phyloP scores from a whole-genome alignment of 2,888 invertebrate species.

The Lobophora halterata region DNA sequence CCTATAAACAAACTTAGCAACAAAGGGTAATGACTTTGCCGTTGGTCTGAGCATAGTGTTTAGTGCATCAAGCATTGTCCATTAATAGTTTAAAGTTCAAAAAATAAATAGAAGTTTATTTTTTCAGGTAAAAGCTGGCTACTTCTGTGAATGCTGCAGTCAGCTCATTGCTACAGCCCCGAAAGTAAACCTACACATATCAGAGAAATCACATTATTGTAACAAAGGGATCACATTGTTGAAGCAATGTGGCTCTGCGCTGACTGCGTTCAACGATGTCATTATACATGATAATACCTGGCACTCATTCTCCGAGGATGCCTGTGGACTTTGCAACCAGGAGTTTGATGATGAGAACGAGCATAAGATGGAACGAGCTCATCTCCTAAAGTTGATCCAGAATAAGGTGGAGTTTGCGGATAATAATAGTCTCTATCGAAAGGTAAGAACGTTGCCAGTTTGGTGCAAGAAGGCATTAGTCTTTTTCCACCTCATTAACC shows the following conservation, averaged over 20 bases:
- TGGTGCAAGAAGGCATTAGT: no score
- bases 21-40: no score
- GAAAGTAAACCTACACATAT: slow-evolving; percentile 49
- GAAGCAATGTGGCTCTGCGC: slow-evolving; percentile 30
- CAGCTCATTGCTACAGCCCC: slow-evolving; percentile 41
- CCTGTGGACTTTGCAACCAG: slow-evolving; percentile 50
- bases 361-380: slow-evolving; percentile 44
- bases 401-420: slow-evolving; percentile 41
- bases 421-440: slow-evolving; percentile 44
- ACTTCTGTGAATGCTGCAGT: slow-evolving; percentile 59
- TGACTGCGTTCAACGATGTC: slow-evolving; percentile 44
- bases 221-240: slow-evolving; percentile 37
- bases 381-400: slow-evolving; percentile 50
- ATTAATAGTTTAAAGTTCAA: no score
- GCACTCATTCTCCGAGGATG: slow-evolving; percentile 51
- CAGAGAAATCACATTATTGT: slow-evolving; percentile 40
- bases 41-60: no score
- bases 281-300: slow-evolving; percentile 48
- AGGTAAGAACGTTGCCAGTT: slow-evolving; percentile 28
- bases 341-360: slow-evolving; percentile 45
- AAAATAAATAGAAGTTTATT: not conserved
- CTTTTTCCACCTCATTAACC: no score
- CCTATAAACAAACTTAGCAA: no score
- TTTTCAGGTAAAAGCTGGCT: slow-evolving; percentile 55
- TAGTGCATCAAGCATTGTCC: no score